Evolutionary conservation across 2,888 invertebrate genomes (phyloP).

Genomic region (Taphrorychus bicolor): DNA sequence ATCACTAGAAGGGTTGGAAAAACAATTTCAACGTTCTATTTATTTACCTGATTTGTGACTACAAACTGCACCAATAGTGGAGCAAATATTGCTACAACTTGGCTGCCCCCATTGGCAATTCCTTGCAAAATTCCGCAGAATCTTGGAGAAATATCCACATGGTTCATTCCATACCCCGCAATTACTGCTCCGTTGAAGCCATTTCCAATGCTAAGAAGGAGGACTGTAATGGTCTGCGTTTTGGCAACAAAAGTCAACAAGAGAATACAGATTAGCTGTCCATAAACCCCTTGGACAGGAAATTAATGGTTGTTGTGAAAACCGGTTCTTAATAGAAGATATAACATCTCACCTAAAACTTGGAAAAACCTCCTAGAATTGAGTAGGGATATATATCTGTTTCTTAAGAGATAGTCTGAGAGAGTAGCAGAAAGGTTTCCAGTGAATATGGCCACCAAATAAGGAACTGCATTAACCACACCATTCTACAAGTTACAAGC

Average conservation of each 20-base stretch:
- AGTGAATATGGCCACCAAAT: conserved; percentile 73
- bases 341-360: conserved; percentile 52
- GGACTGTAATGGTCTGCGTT: conserved; percentile 12
- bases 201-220: conserved; percentile 28
- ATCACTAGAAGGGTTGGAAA: neutral
- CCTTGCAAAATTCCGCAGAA: conserved; percentile 83
- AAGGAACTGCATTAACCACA: conserved; percentile 73
- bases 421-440: conserved; percentile 74
- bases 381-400: conserved; percentile 51
- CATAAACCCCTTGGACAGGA: conserved; percentile 16
- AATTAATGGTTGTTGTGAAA: too few relatives aligned
- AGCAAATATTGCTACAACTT: conserved; percentile 27
- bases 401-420: conserved; percentile 68
- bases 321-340: too few relatives aligned
- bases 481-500: conserved; percentile 69
- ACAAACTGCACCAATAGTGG: conserved; percentile 36
- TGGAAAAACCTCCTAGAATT: conserved; percentile 68
- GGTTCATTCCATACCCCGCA: conserved; percentile 75
- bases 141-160: conserved; percentile 83
- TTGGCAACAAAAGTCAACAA: conserved; percentile 16
- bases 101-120: conserved; percentile 73
- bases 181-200: conserved; percentile 8
- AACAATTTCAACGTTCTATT: neutral
- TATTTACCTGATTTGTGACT: neutral
- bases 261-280: conserved; percentile 16